Conservation (phyloP, 2,797 vertebrate genomes). For the Sphenopsis melanotis region DNA sequence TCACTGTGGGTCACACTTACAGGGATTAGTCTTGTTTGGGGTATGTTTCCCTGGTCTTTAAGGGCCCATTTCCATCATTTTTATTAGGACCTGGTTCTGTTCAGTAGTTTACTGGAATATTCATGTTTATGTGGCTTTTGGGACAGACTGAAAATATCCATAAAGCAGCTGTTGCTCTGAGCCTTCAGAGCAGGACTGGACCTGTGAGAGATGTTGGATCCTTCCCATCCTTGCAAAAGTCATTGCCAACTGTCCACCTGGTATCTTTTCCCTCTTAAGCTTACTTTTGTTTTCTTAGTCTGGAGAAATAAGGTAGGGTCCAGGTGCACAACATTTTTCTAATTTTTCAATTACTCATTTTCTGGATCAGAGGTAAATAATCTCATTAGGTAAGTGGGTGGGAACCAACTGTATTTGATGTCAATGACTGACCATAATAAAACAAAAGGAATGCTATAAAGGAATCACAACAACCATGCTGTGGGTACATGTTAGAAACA, state of each 20-base stretch:
- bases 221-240: neutral
- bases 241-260: accelerated
- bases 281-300: neutral
- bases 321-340: neutral
- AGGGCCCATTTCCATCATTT: neutral
- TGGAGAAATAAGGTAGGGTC: neutral
- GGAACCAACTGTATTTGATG: neutral
- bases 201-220: neutral
- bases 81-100: neutral
- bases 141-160: neutral
- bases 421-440: neutral
- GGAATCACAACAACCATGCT: neutral
- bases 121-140: neutral
- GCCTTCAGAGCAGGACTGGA: neutral
- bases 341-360: neutral
- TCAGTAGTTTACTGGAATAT: neutral
- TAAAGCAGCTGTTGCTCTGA: neutral
- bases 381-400: neutral
- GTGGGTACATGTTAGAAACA: neutral
- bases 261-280: neutral
- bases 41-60: neutral
- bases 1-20: neutral
- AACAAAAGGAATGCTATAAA: neutral
- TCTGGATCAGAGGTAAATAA: neutral
- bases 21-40: neutral